Conservation (phyloP, 2,888 invertebrate genomes). For the Stenoptilia bipunctidactyla region DNA sequence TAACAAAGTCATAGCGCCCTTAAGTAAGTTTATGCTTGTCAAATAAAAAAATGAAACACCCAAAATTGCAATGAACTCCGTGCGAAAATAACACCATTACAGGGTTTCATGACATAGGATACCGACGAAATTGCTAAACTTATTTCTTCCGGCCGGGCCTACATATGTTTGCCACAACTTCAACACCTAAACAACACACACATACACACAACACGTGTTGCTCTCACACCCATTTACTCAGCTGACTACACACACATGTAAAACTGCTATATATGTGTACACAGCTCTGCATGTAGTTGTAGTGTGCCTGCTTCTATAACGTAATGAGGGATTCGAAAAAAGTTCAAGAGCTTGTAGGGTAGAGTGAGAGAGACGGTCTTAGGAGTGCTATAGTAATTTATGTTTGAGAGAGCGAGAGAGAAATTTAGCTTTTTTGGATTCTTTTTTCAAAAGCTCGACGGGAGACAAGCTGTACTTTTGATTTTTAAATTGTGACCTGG, state of each 20-base stretch:
- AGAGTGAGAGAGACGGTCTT: conserved; percentile 28
- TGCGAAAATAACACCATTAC: neutral
- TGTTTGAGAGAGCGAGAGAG: conserved; percentile 19
- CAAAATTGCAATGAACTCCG: conserved; percentile 1
- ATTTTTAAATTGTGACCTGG: conserved; percentile 54
- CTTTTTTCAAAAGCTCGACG: conserved; percentile 57
- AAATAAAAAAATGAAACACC: conserved; percentile 1
- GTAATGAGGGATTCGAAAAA: conserved; percentile 61
- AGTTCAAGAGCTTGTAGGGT: conserved; percentile 44
- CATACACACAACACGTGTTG: conserved; percentile 27
- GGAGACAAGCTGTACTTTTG: conserved; percentile 65
- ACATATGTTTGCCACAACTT: conserved; percentile 13
- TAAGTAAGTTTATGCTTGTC: too few species aligned
- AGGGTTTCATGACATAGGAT: conserved; percentile 5
- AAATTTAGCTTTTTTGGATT: conserved; percentile 36
- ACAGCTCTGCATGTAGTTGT: conserved; percentile 30
- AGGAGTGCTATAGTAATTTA: neutral
- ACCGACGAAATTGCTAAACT: conserved; percentile 7
- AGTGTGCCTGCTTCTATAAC: conserved; percentile 39
- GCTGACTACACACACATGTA: conserved; percentile 50
- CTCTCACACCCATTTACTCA: conserved; percentile 34
- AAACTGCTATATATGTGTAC: conserved; percentile 24
- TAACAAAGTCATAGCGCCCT: too few species aligned
- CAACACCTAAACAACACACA: conserved; percentile 28
- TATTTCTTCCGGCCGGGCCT: conserved; percentile 6